Percentiles rank a stretch among this genome's conserved stretches.
Conservation (phyloP, 2,888 invertebrate genomes). For the Isotomurus palustris region DNA sequence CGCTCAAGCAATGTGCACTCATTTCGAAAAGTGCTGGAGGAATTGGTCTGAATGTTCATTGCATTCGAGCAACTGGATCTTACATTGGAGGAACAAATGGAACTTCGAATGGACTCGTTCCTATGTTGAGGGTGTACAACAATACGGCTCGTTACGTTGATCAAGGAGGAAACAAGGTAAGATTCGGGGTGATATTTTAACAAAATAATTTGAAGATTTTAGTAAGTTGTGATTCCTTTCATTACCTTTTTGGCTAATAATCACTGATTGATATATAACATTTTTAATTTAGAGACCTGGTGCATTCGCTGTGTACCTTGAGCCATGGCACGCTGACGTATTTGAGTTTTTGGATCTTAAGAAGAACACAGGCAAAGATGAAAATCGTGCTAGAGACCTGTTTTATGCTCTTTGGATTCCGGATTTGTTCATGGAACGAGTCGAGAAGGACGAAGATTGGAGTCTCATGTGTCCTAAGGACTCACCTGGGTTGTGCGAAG, state of each 20-base stretch:
- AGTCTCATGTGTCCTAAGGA: conserved; percentile 95
- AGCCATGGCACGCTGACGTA: conserved; percentile 98
- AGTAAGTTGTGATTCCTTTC: neutral
- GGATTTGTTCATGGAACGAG: conserved; percentile 95
- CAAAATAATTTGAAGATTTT: neutral
- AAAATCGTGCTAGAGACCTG: conserved; percentile 86
- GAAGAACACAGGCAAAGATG: conserved; percentile 94
- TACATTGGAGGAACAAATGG: conserved; percentile 93
- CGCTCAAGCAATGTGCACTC: conserved; percentile 84
- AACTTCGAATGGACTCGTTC: conserved; percentile 89
- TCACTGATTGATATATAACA: neutral
- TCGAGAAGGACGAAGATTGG: conserved; percentile 79
- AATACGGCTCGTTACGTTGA: conserved; percentile 95
- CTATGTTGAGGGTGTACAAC: conserved; percentile 92
- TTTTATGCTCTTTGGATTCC: conserved; percentile 98
- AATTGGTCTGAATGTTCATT: conserved; percentile 93
- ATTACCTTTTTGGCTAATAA: neutral
- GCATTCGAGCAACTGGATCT: conserved; percentile 85
- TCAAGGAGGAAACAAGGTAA: conserved; percentile 88
- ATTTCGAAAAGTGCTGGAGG: conserved; percentile 98
- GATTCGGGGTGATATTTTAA: neutral
- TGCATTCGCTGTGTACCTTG: conserved; percentile 94
- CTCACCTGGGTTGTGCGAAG: conserved; percentile 81
- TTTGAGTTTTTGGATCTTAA: conserved; percentile 91
- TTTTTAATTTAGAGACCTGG: conserved; percentile 67